phyloP scores from a whole-genome alignment of 2,113 vertebrate genomes.

The Hydropotes inermis region DNA sequence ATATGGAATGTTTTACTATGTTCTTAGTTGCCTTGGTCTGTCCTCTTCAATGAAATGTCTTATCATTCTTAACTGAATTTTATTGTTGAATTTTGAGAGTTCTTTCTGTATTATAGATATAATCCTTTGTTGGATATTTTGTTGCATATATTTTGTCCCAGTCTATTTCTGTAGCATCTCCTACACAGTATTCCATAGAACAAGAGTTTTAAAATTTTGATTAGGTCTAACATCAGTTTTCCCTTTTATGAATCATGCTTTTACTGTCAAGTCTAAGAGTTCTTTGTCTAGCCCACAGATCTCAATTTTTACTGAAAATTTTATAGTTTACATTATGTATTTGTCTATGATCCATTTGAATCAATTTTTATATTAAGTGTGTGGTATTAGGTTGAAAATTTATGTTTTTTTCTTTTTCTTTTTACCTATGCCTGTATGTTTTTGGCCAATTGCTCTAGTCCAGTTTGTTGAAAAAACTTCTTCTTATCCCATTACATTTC shows the following conservation, averaged over 20 bases:
- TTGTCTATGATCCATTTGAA: background rate
- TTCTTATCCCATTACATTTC: background rate
- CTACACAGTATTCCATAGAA: background rate
- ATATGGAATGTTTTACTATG: background rate
- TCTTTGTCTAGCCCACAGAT: background rate
- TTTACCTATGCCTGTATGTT: background rate
- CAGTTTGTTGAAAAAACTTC: background rate
- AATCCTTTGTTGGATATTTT: background rate
- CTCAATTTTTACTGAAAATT: background rate
- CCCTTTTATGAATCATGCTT: background rate
- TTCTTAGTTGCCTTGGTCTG: background rate
- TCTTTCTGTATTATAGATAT: background rate
- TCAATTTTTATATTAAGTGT: background rate
- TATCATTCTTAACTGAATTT: background rate
- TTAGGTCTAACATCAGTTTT: background rate
- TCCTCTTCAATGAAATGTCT: background rate
- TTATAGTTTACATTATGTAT: background rate
- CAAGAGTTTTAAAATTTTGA: background rate
- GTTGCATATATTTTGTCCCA: background rate
- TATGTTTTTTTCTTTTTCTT: background rate
- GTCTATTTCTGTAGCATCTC: background rate
- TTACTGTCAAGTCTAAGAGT: background rate
- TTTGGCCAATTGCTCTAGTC: background rate
- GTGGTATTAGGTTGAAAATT: background rate
- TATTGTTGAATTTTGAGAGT: background rate